These are phyloP conservation scores for Cyrtorhinus lividipennis DNA, from an alignment of 1,140 invertebrate species.

Conservation along the genomic window DNA sequence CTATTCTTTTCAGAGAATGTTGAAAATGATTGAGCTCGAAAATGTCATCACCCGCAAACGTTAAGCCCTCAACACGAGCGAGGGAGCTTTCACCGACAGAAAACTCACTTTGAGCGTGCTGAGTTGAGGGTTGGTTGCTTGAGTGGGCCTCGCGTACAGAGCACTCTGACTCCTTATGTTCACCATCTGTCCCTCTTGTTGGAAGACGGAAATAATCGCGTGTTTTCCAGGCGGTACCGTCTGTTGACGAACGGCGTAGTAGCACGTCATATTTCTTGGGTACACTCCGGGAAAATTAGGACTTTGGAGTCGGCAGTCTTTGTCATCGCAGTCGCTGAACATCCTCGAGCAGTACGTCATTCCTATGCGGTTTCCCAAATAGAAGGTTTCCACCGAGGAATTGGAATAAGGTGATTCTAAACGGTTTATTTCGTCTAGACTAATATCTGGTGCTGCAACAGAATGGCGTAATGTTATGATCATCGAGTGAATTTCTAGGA, in stretches of 20 bases:
- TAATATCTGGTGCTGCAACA: background rate
- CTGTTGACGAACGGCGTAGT: conserved; percentile 69
- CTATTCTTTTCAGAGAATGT: too few relatives aligned
- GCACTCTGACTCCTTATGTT: conserved; percentile 56
- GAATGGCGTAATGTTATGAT: too few relatives aligned
- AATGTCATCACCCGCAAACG: too few relatives aligned
- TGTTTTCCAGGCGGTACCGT: conserved; percentile 67
- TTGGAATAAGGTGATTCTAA: conserved; percentile 16
- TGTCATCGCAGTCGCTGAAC: conserved; percentile 75
- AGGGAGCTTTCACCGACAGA: too few relatives aligned
- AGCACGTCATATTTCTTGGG: conserved; percentile 75
- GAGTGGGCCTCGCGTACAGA: conserved; percentile 31
- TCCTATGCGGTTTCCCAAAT: conserved; percentile 68
- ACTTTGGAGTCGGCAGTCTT: conserved; percentile 70
- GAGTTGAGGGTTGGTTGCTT: conserved; percentile 7
- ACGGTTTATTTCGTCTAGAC: background rate
- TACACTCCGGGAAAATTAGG: conserved; percentile 85
- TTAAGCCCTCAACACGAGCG: too few relatives aligned
- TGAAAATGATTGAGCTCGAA: too few relatives aligned
- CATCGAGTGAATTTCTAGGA: too few relatives aligned
- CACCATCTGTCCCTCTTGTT: conserved; percentile 66
- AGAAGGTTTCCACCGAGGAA: conserved; percentile 30
- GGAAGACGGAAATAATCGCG: conserved; percentile 64
- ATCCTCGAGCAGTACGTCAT: conserved; percentile 79
- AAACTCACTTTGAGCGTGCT: conserved; percentile 23